phyloP scores from a whole-genome alignment of 2,888 invertebrate species.

The Rhagophthalmus giganteus region DNA sequence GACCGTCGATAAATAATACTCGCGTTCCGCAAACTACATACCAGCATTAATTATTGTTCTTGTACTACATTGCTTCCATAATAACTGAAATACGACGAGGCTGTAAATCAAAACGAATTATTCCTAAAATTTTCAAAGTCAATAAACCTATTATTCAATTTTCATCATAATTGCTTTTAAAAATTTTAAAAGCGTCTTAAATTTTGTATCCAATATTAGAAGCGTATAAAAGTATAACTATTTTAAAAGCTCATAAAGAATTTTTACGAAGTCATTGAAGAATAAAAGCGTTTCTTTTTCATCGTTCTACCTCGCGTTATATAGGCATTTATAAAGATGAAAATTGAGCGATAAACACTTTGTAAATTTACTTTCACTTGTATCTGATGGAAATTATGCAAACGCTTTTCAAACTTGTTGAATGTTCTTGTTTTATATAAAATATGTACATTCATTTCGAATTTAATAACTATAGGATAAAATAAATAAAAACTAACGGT shows the following conservation, averaged over 20 bases:
- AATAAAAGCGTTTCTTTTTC: slow-evolving; percentile 15
- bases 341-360: slow-evolving; percentile 26
- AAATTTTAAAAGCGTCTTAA: not conserved
- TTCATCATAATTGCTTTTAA: not conserved
- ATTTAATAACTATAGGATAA: slow-evolving; percentile 11
- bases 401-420: slow-evolving; percentile 21
- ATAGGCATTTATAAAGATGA: slow-evolving; percentile 18
- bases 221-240: slow-evolving; percentile 10
- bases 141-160: not conserved
- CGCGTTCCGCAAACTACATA: slow-evolving; percentile 20
- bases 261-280: slow-evolving; percentile 21
- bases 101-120: slow-evolving; percentile 4
- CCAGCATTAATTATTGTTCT: slow-evolving; percentile 23
- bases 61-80: slow-evolving; percentile 17
- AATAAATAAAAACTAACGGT: slow-evolving; percentile 7
- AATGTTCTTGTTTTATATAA: slow-evolving; percentile 14
- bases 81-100: slow-evolving; percentile 10
- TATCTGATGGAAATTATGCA: slow-evolving; percentile 25
- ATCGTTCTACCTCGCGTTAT: slow-evolving; percentile 11
- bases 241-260: slow-evolving; percentile 24
- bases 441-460: not conserved
- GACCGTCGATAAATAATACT: slow-evolving; percentile 32
- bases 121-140: slow-evolving; percentile 3
- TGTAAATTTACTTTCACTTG: slow-evolving; percentile 22
- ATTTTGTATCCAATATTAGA: not conserved